phyloP scores from a whole-genome alignment of 2,888 invertebrate genomes.

The Caenorhabditis imperialis region DNA sequence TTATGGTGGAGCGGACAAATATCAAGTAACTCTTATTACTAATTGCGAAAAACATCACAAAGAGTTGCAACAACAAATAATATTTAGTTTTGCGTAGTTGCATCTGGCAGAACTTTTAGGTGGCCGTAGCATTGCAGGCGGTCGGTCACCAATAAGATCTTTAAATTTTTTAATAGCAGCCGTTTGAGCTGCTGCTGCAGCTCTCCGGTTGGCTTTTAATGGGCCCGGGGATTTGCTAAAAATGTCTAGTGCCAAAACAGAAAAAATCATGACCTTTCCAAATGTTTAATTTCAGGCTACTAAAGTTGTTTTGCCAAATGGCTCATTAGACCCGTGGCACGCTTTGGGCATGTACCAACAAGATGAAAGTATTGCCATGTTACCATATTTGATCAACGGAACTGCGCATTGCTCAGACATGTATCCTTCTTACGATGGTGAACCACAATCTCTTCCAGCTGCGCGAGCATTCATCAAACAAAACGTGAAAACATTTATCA shows the following conservation, averaged over 20 bases:
- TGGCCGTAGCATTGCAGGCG: too few species aligned
- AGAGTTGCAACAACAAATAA: too few species aligned
- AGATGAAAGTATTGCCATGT: conserved; percentile 6
- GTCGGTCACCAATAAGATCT: too few species aligned
- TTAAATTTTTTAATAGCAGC: too few species aligned
- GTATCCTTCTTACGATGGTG: conserved; percentile 69
- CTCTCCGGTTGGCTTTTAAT: too few species aligned
- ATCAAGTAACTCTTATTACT: conserved; percentile 38
- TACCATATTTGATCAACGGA: conserved; percentile 61
- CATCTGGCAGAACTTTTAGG: too few species aligned
- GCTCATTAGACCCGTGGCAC: conserved; percentile 74
- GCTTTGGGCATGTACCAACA: conserved; percentile 62
- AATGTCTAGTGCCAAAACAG: too few species aligned
- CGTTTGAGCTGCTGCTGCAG: too few species aligned
- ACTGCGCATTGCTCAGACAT: conserved; percentile 75
- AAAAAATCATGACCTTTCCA: too few species aligned
- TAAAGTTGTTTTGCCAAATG: conserved; percentile 73
- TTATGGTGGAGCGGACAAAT: conserved; percentile 60
- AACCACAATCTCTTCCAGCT: conserved; percentile 63
- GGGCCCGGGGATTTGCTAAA: too few species aligned
- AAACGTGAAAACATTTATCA: conserved; percentile 39
- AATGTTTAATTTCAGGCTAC: conserved; percentile 55
- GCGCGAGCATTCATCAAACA: conserved; percentile 60
- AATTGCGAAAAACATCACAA: background rate
- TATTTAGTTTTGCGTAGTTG: too few species aligned